phyloP scores from a whole-genome alignment of 2,113 vertebrate species.

The Narcine bancroftii region DNA sequence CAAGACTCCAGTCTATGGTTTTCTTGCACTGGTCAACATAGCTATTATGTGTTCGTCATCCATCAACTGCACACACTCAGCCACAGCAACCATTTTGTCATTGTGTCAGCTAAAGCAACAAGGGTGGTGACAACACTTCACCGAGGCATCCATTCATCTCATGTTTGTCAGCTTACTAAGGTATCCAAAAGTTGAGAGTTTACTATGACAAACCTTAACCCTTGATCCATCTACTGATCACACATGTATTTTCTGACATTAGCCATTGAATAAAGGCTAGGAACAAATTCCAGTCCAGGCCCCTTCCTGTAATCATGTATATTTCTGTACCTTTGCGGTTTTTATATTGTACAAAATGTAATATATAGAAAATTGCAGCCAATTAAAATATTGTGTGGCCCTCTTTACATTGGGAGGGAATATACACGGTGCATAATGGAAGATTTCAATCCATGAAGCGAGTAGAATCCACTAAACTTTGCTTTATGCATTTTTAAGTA shows the following conservation, averaged over 20 bases:
- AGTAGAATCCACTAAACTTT: too few relatives aligned
- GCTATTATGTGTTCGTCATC: too few relatives aligned
- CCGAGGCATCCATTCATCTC: neutral
- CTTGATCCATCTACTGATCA: neutral
- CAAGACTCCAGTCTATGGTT: neutral
- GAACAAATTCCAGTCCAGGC: neutral
- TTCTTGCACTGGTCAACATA: neutral
- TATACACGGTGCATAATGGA: too few relatives aligned
- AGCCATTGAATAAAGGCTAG: neutral
- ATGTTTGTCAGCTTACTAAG: neutral
- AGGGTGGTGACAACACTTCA: neutral
- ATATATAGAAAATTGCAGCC: neutral
- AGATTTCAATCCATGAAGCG: neutral
- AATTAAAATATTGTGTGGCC: neutral
- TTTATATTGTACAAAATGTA: neutral
- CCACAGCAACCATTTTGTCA: neutral
- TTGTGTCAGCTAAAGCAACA: neutral
- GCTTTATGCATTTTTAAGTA: too few relatives aligned
- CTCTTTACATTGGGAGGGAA: neutral
- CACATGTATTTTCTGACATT: neutral
- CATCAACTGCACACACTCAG: too few relatives aligned
- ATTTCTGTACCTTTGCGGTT: neutral
- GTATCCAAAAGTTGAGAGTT: neutral
- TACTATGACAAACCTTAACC: neutral
- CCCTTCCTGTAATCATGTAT: too few relatives aligned